Base-by-base conservation (phyloP, 2,797 vertebrate species). In the Selene dorsalis region DNA sequence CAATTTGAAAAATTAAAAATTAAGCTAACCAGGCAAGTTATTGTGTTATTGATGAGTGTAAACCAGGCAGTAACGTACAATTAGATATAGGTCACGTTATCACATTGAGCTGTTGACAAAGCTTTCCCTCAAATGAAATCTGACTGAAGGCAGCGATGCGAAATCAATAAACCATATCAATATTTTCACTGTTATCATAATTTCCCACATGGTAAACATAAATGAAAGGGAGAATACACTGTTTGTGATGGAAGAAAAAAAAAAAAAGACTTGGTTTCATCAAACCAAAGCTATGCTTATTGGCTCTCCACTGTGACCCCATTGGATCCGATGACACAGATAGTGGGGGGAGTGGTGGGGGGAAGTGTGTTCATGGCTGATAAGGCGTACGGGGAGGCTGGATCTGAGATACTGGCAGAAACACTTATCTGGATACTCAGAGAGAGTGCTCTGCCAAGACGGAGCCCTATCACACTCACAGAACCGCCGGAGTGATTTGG, bases 241-340 rank as follows among this genome's bases (percentile, higher is more conserved):
- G 58, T 84, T 89, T 91, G 85, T 89, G 58, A 85, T 67, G 50
- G 68, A 88, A 86, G 75, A 86, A 47, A 47, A 18, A 18, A 20
- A 43, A 3, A 45, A 18, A 47, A 81, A 69, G 83, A 79, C 69
- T 61, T 32, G 74, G 73, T 91, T 91, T 86, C 82, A 88, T 91
- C 83, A 87, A 86, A 87, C 83, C 67, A 28, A 83, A 62, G 30
- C 84, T 75, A 79, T 35, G 69, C 91, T 91, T 73, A 86, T 85
- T 84, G 84, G 87, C 66, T 81, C 72, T 81, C 62, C 52, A 43
- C 91, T 89, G 88, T 92, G 91, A 94, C 93, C 88, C 89, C 77
- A 75, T 68, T 84, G 92, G 91, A 90, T 93, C 87, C 59, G 90
- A 94, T 94, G 93, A 90, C 92, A 93, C 77, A 84, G 92, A 94